Evolutionary conservation across 2,888 invertebrate species (phyloP), one percentile per base, ranked within the genome.

Genomic region (Papilio gigon): DNA sequence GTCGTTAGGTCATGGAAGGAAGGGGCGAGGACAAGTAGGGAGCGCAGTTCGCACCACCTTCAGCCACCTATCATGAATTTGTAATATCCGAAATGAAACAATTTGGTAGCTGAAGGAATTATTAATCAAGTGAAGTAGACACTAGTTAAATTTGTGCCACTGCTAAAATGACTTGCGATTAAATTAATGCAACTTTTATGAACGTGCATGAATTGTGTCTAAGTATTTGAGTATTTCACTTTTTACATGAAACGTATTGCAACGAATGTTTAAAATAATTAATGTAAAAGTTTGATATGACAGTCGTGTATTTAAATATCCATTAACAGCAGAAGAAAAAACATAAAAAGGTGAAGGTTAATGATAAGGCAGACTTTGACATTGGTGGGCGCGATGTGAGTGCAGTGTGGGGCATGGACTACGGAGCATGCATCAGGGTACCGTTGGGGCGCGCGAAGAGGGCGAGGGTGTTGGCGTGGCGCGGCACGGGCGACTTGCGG

Each of bases 401-500:
- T 17, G 58, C 61, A 35, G 33, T 42, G 62, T 56, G 42, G 70
- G 64, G 74, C 79, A 70, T 71, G 72, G 80, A 27, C 22, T 50
- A 25, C 25, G 71, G 74, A 62, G 75, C 72, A 72, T 73, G 75
- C 76, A 78, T 80, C 79, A 70, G 74, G 81, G 85, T 90, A 90
- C 91, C 91, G 79, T 89, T 85, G 82, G 82, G 82, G 80, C 89
- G 88, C 80, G 90, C 84, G 86, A 89, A 90, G 82, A 92, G 87
- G 80, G 91, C 84, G 80, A 92, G 89, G 85, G 84, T 86, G 72
- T 84, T 82, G 73, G 84, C 80, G 79, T 89, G 90, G 73, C 87
- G 82, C 76, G 90, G 90, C 77, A 90, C 83, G 75, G 91, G 91
- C 72, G 91, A 90, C 85, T 89, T 89, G 86, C 91, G 90, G 81